Evolutionary conservation across 2,113 vertebrate genomes (phyloP).

Genomic region (Anhinga anhinga): DNA sequence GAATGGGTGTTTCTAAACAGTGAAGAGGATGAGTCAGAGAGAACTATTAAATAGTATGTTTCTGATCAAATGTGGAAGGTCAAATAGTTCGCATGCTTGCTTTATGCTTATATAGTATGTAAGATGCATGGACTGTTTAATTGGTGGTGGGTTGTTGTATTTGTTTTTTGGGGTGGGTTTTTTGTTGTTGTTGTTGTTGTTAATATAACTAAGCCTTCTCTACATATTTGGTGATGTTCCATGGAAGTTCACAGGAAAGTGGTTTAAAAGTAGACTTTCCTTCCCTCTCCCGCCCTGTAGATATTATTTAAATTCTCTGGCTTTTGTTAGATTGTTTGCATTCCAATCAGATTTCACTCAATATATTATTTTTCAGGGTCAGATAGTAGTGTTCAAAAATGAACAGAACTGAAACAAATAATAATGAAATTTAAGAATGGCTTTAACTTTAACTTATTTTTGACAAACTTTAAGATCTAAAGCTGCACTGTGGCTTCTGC

Average conservation of each 20-base stretch:
- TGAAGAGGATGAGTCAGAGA: background rate
- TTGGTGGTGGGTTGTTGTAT: background rate
- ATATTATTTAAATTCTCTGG: background rate
- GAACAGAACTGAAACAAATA: background rate
- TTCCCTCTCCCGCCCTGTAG: fast-evolving
- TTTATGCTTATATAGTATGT: background rate
- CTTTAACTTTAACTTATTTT: background rate
- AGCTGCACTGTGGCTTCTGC: background rate
- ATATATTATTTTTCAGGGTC: background rate
- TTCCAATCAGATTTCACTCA: background rate
- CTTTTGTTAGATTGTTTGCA: background rate
- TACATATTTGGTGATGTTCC: background rate
- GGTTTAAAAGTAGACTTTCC: background rate
- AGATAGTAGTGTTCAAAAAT: background rate
- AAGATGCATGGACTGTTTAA: background rate
- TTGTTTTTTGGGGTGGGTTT: background rate
- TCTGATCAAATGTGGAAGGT: background rate
- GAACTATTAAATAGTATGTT: background rate
- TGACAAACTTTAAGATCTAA: background rate
- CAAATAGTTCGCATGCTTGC: background rate
- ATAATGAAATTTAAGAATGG: background rate
- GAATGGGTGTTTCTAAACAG: background rate
- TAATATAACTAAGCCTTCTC: background rate
- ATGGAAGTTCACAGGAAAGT: background rate
- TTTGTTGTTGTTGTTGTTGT: background rate